Base-by-base conservation (phyloP, 2,113 vertebrate genomes). In the Mus pahari region DNA sequence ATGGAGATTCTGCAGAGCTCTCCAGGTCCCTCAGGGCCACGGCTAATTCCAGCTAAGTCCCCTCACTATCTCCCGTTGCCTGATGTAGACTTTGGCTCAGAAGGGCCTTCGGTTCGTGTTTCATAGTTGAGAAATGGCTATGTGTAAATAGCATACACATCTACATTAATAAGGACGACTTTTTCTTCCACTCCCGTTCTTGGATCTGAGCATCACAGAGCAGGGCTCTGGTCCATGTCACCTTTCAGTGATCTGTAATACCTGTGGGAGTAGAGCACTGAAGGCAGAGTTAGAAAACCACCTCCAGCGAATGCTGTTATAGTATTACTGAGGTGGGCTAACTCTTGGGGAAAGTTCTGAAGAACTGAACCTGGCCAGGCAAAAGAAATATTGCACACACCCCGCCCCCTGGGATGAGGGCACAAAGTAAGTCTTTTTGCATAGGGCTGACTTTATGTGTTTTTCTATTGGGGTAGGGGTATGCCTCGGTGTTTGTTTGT, bases 191-290 rank as follows among this genome's bases (percentile, higher is more conserved):
- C 33, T n/a, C 82, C 42, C 7, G 9, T 62, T 48, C 84, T 55
- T 33, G 55, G 70, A 62, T 66, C 62, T 33, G n/a, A 62, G 28
- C 3, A 1, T 77, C 60, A 12, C 5, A 45, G 53, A 24, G 33
- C 42, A 64, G 28, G 24, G 31, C 42, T 39, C 26, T 26, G 36
- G 33, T 9, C 5, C 3, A 1, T 1, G 1, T 3, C 4, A 14
- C 26, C n/a, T 60, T 8, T 24, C 5, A 13, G 4, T 33, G 11
- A 36, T 88, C 9, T n/a, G 64, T 10, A 28, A 13, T 45, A 3
- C 50, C 7, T 24, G 19, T 1, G 45, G 24, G 17, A 88, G n/a
- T 5, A 7, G 33, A 50, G 17, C 31, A 14, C 45, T 5, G 39
- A 66, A 88, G 28, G 36, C 11, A 73, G 13, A 66, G 17, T 8